These are phyloP conservation scores for Pleuronectes platessa DNA, from an alignment of 2,113 vertebrate genomes.

Conservation along the genomic window DNA sequence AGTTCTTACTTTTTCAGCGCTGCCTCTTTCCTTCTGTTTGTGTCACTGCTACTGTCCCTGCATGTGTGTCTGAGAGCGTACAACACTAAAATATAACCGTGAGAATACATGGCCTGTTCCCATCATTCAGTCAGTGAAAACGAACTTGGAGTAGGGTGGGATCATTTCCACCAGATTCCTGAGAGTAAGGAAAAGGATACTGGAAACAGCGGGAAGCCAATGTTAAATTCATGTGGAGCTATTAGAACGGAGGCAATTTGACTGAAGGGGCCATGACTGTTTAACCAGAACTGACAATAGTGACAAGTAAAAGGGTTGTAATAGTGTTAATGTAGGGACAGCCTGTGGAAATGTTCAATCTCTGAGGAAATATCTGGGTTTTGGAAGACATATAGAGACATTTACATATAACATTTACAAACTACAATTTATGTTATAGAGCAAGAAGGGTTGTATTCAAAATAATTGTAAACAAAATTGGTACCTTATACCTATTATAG, in stretches of 20 bases:
- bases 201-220: slow-evolving; percentile 33
- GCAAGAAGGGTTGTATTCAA: background rate
- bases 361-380: background rate
- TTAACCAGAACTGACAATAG: background rate
- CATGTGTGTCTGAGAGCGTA: slow-evolving; percentile 2
- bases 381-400: background rate
- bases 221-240: slow-evolving; percentile 14
- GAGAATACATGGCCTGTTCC: slow-evolving; percentile 29
- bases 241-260: slow-evolving; percentile 35
- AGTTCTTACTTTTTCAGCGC: background rate
- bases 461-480: background rate
- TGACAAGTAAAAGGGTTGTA: background rate
- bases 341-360: background rate
- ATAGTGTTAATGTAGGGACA: background rate
- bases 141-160: slow-evolving; percentile 19
- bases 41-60: background rate
- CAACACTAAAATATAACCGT: background rate
- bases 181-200: slow-evolving; percentile 55
- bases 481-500: too few species aligned
- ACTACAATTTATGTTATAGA: background rate
- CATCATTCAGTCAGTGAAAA: slow-evolving; percentile 16
- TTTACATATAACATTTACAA: background rate
- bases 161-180: slow-evolving; percentile 51
- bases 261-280: background rate
- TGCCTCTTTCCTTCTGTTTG: background rate